These are phyloP conservation scores for Caenorhabditis remanei DNA, from an alignment of 1,140 invertebrate species.

Conservation along the genomic window DNA sequence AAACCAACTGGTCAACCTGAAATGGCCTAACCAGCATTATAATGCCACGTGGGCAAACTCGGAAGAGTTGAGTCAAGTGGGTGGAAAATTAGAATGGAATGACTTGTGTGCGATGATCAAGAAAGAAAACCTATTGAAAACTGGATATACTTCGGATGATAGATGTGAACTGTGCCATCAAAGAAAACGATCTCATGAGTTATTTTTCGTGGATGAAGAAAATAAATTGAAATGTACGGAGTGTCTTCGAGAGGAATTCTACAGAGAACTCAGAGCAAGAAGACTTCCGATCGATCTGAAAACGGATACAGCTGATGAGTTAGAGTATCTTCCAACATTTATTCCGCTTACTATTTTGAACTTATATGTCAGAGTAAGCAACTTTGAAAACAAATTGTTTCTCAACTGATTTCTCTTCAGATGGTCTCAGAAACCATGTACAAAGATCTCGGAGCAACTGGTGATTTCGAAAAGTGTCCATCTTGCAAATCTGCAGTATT, in stretches of 20 bases:
- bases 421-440: slow-evolving; percentile 17
- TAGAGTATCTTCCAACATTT: background rate
- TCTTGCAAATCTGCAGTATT: slow-evolving; percentile 24
- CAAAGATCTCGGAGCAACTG: slow-evolving; percentile 9
- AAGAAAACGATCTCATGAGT: background rate
- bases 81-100: slow-evolving; percentile 17
- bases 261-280: slow-evolving; percentile 14
- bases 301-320: background rate
- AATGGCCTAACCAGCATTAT: slow-evolving; percentile 5
- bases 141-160: slow-evolving; percentile 26
- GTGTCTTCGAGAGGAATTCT: background rate
- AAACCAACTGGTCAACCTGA: background rate
- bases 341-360: background rate
- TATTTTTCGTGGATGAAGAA: background rate
- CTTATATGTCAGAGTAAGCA: background rate
- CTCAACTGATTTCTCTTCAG: background rate
- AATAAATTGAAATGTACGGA: background rate
- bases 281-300: slow-evolving; percentile 11
- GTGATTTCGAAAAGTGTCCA: slow-evolving; percentile 10
- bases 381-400: background rate
- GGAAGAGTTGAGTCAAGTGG: slow-evolving; percentile 25
- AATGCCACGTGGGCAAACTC: slow-evolving; percentile 17
- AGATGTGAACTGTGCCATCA: background rate
- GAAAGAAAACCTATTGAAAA: background rate
- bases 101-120: background rate